Base-by-base conservation (phyloP, 2,888 invertebrate genomes). In the Clunio marinus region DNA sequence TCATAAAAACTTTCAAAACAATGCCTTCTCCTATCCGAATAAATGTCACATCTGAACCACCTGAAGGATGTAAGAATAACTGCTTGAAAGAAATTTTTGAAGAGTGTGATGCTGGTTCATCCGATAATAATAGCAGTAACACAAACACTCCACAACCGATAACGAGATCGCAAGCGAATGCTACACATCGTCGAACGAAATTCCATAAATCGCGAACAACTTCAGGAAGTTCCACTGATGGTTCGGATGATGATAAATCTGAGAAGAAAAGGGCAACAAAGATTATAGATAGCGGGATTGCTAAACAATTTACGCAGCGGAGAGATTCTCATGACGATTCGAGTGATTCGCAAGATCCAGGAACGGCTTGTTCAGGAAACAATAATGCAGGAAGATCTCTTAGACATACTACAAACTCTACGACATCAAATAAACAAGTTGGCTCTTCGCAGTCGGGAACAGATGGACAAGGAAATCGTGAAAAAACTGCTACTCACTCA, bases 171-270 rank as follows among this genome's bases (percentile, higher is more conserved):
- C 65, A 70, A n/a, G 70, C 68, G 27, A 72, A 69, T 24, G 73
- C 66, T 74, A 76, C 73, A 13, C 86, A 86, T 73, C 81, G 86
- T 35, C 82, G 86, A 62, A 83, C 84, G 70, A 88, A 88, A 77
- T 83, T 88, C 73, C 86, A 87, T 72, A 88, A 89, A 75, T 84
- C 84, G 10, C 81, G 88, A 41, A 88, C 88, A n/a, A 91, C 93
- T 4, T 94, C 94, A 66, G 95, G 95, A 76, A 94, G 94, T 73
- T 95, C 94, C 65, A 95, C 95, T 0, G 96, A 96, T 77, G 91
- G 96, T 4, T 94, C 94, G 70, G 95, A 95, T 77, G 92, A 93
- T 76, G 87, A 87, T 73, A 91, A 91, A 75, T 89, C 89, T 65
- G 92, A 92, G 75, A 84, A 92, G 76, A 91, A 92, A 75, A 83